These are phyloP conservation scores for Cecropterus lyciades DNA, from an alignment of 1,140 invertebrate genomes.

Conservation along the genomic window DNA sequence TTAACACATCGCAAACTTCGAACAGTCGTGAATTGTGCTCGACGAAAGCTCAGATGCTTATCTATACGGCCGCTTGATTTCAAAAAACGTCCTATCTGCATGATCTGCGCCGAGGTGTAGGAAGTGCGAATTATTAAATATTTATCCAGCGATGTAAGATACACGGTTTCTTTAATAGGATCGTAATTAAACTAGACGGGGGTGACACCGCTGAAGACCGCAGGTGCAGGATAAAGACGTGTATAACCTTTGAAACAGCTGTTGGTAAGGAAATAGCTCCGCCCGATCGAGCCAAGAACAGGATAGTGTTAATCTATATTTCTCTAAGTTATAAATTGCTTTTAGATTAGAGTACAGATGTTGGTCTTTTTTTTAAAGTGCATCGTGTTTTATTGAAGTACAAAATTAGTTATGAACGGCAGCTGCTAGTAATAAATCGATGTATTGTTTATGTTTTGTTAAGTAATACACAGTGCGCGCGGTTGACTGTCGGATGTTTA, in stretches of 20 bases:
- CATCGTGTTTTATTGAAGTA: constrained; percentile 41
- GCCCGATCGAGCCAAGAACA: constrained; percentile 52
- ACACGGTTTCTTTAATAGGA: constrained; percentile 63
- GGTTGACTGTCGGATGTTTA: constrained; percentile 44
- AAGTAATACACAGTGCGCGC: constrained; percentile 34
- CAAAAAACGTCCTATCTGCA: constrained; percentile 31
- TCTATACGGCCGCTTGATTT: constrained; percentile 34
- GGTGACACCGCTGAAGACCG: constrained; percentile 50
- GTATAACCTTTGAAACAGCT: constrained; percentile 77
- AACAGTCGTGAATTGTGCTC: constrained; percentile 43
- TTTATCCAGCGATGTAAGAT: constrained; percentile 42
- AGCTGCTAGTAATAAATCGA: constrained; percentile 35
- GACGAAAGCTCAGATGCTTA: constrained; percentile 50
- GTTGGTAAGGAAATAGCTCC: constrained; percentile 66
- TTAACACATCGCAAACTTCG: constrained; percentile 62
- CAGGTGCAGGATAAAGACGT: constrained; percentile 71
- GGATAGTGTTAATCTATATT: constrained; percentile 69
- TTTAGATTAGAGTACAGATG: constrained; percentile 40
- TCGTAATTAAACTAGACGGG: constrained; percentile 63
- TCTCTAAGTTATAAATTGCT: constrained; percentile 61
- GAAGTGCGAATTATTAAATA: constrained; percentile 43
- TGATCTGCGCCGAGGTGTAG: constrained; percentile 13
- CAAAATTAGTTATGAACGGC: constrained; percentile 39
- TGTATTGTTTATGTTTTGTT: constrained; percentile 41
- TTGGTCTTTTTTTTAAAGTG: constrained; percentile 27